Evolutionary conservation across 2,797 vertebrate genomes (phyloP).

Genomic region (Poecile montanus): DNA sequence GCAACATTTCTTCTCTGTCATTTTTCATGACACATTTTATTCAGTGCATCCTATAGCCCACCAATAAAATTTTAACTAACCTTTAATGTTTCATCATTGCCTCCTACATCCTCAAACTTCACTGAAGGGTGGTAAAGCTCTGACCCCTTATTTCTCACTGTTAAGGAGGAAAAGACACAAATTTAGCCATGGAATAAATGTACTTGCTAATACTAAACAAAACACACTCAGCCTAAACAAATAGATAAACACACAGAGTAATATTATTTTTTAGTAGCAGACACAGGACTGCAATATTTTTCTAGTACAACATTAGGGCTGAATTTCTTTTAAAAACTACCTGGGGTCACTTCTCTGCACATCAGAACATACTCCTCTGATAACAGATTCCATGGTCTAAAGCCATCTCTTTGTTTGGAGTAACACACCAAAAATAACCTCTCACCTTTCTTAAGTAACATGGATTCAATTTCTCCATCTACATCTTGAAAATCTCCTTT

Average conservation of each 20-base stretch:
- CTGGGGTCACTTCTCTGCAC: neutral
- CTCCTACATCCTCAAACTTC: conserved; percentile 92
- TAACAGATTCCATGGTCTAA: neutral
- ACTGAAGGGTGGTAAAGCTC: conserved; percentile 84
- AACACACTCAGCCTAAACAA: neutral
- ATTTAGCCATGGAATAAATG: neutral
- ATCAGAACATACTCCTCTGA: neutral
- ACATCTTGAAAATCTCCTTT: conserved; percentile 62
- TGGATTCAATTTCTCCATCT: conserved; percentile 72
- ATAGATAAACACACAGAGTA: neutral
- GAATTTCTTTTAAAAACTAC: neutral
- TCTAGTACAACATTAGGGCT: neutral
- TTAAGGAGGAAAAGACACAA: neutral
- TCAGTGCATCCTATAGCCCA: neutral
- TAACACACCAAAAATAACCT: neutral
- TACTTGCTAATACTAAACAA: neutral
- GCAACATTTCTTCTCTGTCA: neutral
- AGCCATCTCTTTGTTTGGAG: neutral
- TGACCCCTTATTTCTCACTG: conserved; percentile 75
- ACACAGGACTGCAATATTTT: neutral
- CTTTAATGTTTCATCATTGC: conserved; percentile 87
- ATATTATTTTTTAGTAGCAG: neutral
- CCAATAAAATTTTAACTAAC: conserved; percentile 70
- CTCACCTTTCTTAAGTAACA: conserved; percentile 78
- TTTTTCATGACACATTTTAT: neutral